Conservation (phyloP, 2,113 vertebrate genomes). For the Cheirogaleus medius region DNA sequence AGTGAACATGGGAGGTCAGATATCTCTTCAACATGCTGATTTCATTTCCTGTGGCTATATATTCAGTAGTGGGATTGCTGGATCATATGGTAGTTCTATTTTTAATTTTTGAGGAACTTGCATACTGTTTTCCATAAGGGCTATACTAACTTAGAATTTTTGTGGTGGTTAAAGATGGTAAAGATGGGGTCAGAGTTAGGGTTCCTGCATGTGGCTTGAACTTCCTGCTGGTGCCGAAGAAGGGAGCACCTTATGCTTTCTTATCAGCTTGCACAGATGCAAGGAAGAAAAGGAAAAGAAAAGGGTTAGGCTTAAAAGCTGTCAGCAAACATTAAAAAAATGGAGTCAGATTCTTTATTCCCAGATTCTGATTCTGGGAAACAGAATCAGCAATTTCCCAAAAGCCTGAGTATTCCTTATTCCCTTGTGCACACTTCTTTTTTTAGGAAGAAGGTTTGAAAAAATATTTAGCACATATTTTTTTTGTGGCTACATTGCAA, state of each 20-base stretch:
- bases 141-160: background rate
- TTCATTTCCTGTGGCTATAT: background rate
- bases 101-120: background rate
- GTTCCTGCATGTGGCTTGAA: background rate
- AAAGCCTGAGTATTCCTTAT: background rate
- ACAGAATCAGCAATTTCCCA: background rate
- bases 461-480: background rate
- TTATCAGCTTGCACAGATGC: background rate
- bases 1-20: background rate
- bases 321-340: background rate
- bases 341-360: background rate
- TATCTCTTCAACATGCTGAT: background rate
- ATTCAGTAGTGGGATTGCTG: background rate
- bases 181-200: background rate
- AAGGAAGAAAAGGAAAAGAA: background rate
- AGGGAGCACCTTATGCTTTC: background rate
- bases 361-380: background rate
- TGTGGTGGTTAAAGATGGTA: background rate
- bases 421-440: background rate
- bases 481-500: background rate
- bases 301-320: background rate
- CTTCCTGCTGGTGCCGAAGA: background rate
- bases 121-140: background rate
- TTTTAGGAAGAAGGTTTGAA: background rate
- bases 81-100: background rate